Evolutionary conservation across 2,113 vertebrate species (phyloP), one percentile per base, ranked within the genome.

Genomic region (Coptodon rendalli): DNA sequence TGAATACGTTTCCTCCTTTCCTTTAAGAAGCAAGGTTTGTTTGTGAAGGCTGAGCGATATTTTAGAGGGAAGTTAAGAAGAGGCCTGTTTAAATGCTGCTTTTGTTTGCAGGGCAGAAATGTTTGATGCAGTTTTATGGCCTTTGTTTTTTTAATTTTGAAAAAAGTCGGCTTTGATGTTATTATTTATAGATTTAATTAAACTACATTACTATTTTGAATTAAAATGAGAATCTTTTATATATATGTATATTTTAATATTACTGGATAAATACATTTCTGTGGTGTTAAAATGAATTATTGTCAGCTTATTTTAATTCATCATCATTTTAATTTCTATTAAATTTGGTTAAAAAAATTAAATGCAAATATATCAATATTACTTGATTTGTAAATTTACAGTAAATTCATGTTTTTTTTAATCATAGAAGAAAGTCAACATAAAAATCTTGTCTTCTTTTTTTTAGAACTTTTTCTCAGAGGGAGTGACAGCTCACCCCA

Each of bases 401-500:
- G 14, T 19, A 24, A 29, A 13, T 88, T 83, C 3, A 12, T 31
- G 1, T 1, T 5, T 68, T 59, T 53, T 14, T 82, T 52, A n/a
- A 36, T 14, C 27, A 73, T 7, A 48, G 19, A 59, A 76, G 63
- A 82, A 17, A 3, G 43, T 45, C 24, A 29, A 48, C 14, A 76
- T 29, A 11, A 76, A 76, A 76, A 76, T 78, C 4, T 50, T 50
- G 4, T 50, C 16, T 16, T 31, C 6, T 19, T 4, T 63, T 86
- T 90, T 91, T 1, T 87, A 95, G 89, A 36, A 82, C 31, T 29
- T 63, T 63, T 63, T 63, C 59, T 38, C 29, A 40, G 54, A 81
- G n/a, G 43, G 50, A 80, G 68, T 53, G 48, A 22, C 57, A 52
- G 24, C 38, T 56, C 76, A 9, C 24, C 36, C 50, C 11, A 9